Evolutionary conservation across 2,113 vertebrate genomes (phyloP).

Genomic region (Sander vitreus): DNA sequence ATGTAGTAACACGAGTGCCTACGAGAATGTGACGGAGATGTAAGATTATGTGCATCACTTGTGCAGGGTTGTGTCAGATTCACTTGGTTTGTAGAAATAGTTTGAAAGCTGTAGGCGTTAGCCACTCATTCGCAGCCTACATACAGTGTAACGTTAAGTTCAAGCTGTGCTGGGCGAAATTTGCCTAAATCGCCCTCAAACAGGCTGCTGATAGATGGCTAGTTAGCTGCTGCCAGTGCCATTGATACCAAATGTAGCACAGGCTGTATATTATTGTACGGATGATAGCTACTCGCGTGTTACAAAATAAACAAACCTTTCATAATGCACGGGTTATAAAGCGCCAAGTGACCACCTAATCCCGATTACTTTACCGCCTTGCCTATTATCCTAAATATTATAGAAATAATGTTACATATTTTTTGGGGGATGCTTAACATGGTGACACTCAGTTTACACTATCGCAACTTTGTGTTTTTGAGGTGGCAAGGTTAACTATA

Average conservation of each 20-base stretch:
- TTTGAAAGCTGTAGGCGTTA: background rate
- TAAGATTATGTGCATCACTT: slow-evolving; percentile 68
- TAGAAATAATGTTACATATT: slow-evolving; percentile 5
- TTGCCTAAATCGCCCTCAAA: slow-evolving; percentile 57
- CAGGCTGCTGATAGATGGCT: slow-evolving; percentile 72
- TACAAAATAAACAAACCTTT: slow-evolving; percentile 57
- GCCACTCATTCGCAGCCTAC: background rate
- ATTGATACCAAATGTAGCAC: slow-evolving; percentile 65
- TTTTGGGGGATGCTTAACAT: slow-evolving; percentile 22
- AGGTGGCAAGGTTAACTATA: slow-evolving; percentile 51
- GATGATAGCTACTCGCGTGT: slow-evolving; percentile 45
- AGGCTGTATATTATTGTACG: slow-evolving; percentile 57
- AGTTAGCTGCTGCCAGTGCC: slow-evolving; percentile 72
- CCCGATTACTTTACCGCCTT: background rate
- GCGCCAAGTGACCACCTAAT: background rate
- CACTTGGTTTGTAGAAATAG: slow-evolving; percentile 23
- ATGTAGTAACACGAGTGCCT: slow-evolving; percentile 81
- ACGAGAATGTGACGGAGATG: slow-evolving; percentile 81
- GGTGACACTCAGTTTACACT: slow-evolving; percentile 31
- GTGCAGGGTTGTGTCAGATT: slow-evolving; percentile 51
- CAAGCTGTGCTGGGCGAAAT: slow-evolving; percentile 43
- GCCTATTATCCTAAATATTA: background rate
- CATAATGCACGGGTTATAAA: slow-evolving; percentile 7
- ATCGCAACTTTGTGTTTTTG: slow-evolving; percentile 69
- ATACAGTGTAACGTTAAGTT: background rate